Percentiles rank a stretch among this genome's conserved stretches.
Conservation (phyloP, 2,888 invertebrate genomes). For the Sminthurides aquaticus region DNA sequence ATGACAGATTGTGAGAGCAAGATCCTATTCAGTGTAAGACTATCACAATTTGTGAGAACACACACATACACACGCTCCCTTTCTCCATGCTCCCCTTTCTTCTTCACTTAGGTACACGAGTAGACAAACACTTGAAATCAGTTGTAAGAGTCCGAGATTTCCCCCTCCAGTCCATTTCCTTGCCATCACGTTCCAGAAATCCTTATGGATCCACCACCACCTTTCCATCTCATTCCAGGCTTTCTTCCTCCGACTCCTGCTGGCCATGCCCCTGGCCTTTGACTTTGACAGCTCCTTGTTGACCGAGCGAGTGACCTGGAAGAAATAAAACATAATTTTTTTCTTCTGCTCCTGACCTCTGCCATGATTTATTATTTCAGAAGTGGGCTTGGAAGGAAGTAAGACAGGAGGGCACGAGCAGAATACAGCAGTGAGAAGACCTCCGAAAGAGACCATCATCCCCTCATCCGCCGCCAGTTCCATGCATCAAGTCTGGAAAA, state of each 20-base stretch:
- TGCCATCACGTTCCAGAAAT: background rate
- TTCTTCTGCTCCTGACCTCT: background rate
- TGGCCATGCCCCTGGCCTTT: background rate
- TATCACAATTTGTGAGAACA: background rate
- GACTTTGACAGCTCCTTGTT: background rate
- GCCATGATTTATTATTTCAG: background rate
- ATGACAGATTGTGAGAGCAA: conserved; percentile 39
- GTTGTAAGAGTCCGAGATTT: background rate
- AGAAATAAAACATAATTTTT: background rate
- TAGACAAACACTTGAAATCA: background rate
- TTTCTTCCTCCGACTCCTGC: background rate
- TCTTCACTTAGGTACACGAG: background rate
- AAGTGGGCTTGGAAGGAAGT: background rate
- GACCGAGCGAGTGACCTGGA: background rate
- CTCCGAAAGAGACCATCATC: background rate
- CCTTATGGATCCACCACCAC: too few species aligned
- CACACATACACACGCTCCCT: background rate
- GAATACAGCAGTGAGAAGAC: background rate
- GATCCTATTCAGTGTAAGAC: conserved; percentile 38
- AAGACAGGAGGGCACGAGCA: background rate
- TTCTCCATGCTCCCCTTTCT: conserved; percentile 1
- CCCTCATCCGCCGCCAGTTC: background rate
- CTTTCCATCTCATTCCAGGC: background rate
- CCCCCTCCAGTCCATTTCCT: background rate
- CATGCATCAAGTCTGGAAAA: too few species aligned